These are phyloP conservation scores for Amphibalanus amphitrite DNA, from an alignment of 1,140 invertebrate species.

Conservation along the genomic window DNA sequence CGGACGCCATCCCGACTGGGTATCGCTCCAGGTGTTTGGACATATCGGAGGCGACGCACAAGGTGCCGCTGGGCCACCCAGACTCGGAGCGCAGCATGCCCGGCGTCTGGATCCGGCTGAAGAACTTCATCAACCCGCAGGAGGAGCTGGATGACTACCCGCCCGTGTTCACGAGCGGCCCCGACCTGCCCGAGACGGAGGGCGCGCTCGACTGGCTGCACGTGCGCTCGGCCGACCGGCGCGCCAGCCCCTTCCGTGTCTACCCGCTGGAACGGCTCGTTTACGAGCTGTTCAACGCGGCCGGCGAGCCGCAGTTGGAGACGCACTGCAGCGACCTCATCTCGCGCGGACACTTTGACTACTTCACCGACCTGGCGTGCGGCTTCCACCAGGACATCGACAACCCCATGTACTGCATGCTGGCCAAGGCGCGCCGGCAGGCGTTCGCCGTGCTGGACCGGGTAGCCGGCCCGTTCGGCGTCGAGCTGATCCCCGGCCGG, in stretches of 20 bases:
- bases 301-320: slow-evolving; percentile 4
- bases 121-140: neutral
- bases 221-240: neutral
- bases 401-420: neutral
- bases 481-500: neutral
- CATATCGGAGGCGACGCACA: neutral
- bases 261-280: neutral
- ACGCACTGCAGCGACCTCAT: neutral
- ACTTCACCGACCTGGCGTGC: neutral
- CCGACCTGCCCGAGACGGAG: neutral
- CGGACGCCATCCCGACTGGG: neutral
- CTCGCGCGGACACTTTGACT: neutral
- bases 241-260: neutral
- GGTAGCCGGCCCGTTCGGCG: neutral
- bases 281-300: neutral
- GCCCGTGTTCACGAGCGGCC: neutral
- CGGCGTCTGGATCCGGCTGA: neutral
- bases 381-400: neutral
- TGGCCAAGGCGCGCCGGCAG: neutral
- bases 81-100: neutral
- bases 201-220: neutral
- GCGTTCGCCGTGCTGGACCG: neutral
- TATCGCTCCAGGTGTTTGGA: neutral
- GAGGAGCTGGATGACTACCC: neutral
- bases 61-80: neutral